Conservation (phyloP, 2,113 vertebrate species). For the Amblyornis subalaris region DNA sequence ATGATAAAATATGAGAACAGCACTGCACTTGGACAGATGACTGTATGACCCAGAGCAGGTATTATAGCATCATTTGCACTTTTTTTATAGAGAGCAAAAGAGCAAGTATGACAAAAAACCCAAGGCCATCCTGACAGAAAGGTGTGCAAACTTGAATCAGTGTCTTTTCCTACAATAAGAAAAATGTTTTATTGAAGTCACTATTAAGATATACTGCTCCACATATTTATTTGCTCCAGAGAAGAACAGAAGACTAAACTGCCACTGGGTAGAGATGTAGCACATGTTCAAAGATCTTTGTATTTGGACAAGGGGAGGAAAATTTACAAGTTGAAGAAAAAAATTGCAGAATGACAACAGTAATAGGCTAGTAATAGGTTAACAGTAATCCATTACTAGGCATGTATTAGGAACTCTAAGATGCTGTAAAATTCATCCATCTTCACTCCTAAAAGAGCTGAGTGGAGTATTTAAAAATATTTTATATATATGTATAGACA, state of each 20-base stretch:
- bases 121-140: slow-evolving; percentile 21
- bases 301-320: not conserved
- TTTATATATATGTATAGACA: not conserved
- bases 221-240: not conserved
- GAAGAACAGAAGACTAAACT: not conserved
- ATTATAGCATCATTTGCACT: not conserved
- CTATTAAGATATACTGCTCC: not conserved
- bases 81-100: not conserved
- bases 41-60: not conserved
- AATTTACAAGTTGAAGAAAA: not conserved
- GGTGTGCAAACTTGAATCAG: not conserved
- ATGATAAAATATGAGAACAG: slow-evolving; percentile 24
- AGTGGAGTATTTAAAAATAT: not conserved
- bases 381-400: not conserved
- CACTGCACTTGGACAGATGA: not conserved
- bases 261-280: not conserved
- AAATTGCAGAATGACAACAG: not conserved
- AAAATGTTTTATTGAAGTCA: not conserved
- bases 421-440: not conserved
- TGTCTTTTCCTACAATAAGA: not conserved
- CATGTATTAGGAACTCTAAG: not conserved
- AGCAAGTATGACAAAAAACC: slow-evolving; percentile 19
- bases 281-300: not conserved
- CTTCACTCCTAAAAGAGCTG: not conserved
- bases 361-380: not conserved